Conservation (phyloP, 2,797 vertebrate genomes). For the Meda fulgida region DNA sequence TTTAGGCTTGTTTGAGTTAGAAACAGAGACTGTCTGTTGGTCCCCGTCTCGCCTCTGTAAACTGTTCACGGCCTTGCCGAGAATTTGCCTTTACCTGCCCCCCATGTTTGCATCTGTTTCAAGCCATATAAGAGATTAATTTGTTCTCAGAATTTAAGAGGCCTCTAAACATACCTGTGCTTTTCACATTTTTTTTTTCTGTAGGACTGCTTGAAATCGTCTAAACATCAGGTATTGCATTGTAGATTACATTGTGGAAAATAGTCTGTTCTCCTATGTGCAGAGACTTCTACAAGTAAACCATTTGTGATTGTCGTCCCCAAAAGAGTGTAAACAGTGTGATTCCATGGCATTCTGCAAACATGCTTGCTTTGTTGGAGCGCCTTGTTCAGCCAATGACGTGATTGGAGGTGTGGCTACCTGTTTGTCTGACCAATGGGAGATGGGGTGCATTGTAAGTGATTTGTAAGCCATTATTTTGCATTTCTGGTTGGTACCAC, state of each 20-base stretch:
- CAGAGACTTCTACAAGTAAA: background rate
- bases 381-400: background rate
- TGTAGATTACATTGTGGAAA: background rate
- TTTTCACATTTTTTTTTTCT: conserved; percentile 6
- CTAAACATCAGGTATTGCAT: background rate
- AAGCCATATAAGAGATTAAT: background rate
- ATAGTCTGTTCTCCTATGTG: background rate
- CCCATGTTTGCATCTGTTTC: conserved; percentile 39
- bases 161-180: background rate
- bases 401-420: background rate
- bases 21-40: conserved; percentile 55
- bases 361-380: background rate
- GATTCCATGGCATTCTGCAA: background rate
- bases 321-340: background rate
- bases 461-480: background rate
- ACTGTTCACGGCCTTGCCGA: conserved; percentile 54
- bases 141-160: conserved; percentile 21
- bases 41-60: conserved; percentile 64
- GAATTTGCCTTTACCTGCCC: conserved; percentile 60
- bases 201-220: background rate
- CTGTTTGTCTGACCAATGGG: background rate
- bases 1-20: conserved; percentile 59
- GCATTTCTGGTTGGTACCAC: background rate
- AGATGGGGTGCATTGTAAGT: background rate
- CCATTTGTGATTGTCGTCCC: background rate